Evolutionary conservation across 1,140 invertebrate species (phyloP).

Genomic region (Thrips palmi): DNA sequence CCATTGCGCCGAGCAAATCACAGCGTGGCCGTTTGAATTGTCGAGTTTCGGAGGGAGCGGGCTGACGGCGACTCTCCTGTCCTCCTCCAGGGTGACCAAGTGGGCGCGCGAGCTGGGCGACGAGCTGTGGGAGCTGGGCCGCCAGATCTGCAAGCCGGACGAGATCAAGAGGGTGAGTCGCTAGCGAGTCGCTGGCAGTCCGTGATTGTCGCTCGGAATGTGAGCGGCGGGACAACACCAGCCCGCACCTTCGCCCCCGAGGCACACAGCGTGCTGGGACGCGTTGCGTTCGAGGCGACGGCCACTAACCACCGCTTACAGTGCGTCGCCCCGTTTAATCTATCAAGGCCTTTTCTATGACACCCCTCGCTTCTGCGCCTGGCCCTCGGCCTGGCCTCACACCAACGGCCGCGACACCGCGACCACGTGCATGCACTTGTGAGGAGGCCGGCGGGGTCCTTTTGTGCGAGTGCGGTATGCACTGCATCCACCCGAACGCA

Average conservation of each 20-base stretch:
- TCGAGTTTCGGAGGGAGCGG: neutral
- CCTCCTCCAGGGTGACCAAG: constrained; percentile 29
- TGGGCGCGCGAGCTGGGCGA: constrained; percentile 38
- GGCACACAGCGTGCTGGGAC: constrained; percentile 7
- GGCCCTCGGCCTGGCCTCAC: too few relatives aligned
- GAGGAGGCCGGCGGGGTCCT: too few relatives aligned
- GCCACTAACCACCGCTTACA: neutral
- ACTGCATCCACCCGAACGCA: too few relatives aligned
- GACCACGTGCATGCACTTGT: too few relatives aligned
- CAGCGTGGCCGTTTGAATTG: neutral
- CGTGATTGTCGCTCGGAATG: too few relatives aligned
- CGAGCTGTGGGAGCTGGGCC: constrained; percentile 37
- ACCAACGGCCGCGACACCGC: too few relatives aligned
- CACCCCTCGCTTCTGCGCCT: too few relatives aligned
- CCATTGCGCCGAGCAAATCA: neutral
- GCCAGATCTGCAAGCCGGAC: constrained; percentile 34
- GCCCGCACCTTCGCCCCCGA: neutral
- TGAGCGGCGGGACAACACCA: too few relatives aligned
- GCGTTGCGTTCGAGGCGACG: constrained; percentile 8
- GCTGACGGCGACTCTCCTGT: constrained; percentile 10
- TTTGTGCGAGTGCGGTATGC: too few relatives aligned
- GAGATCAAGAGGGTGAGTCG: constrained; percentile 36
- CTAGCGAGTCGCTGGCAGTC: too few relatives aligned
- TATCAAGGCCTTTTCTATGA: too few relatives aligned
- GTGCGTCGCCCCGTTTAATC: too few relatives aligned